Evolutionary conservation across 2,888 invertebrate species (phyloP).

Genomic region (Tetragonula carbonaria): DNA sequence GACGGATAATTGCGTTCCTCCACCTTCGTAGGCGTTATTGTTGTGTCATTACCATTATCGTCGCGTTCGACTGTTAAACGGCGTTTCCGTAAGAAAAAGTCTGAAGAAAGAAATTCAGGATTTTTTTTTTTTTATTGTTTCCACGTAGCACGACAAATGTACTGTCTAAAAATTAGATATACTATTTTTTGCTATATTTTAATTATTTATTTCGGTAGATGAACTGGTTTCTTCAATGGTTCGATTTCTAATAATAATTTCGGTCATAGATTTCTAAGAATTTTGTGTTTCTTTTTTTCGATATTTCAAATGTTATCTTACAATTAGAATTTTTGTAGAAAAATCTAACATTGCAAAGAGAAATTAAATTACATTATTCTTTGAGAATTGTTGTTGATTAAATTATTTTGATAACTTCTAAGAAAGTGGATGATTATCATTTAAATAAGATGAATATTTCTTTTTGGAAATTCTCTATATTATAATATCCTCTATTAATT

Average conservation of each 20-base stretch:
- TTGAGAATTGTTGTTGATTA: no score
- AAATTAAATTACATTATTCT: no score
- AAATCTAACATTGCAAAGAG: no score
- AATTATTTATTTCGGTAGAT: neutral
- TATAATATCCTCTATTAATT: neutral
- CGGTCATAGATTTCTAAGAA: no score
- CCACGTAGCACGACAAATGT: neutral
- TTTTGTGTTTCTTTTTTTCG: no score
- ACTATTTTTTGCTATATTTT: neutral
- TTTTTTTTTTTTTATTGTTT: neutral
- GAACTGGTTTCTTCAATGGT: no score
- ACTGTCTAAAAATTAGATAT: neutral
- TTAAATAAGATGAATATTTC: neutral
- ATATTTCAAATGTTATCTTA: no score
- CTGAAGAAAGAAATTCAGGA: neutral
- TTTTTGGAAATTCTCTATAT: neutral
- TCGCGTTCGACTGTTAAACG: slow-evolving; percentile 30
- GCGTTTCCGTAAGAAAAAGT: neutral
- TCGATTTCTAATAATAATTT: no score
- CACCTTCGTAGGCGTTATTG: slow-evolving; percentile 53
- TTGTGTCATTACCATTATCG: slow-evolving; percentile 44
- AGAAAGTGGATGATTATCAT: neutral
- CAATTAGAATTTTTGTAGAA: no score
- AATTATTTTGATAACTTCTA: no score
- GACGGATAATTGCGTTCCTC: slow-evolving; percentile 42